Evolutionary conservation across 2,113 vertebrate species (phyloP).

Genomic region (Corydoras maculifer): DNA sequence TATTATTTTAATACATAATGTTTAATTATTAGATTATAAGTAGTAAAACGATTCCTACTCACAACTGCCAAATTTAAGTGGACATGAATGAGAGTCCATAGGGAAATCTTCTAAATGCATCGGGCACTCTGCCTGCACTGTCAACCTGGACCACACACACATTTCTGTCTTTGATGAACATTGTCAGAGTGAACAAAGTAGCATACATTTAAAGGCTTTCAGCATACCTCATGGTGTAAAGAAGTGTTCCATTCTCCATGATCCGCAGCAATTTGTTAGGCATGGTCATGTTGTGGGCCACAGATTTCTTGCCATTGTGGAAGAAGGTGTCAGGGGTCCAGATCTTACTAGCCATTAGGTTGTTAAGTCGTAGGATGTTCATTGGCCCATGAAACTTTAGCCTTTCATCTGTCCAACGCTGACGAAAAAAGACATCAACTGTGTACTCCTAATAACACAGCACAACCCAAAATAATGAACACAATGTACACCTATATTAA

Average conservation of each 20-base stretch:
- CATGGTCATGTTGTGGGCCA: conserved; percentile 90
- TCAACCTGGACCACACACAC: conserved; percentile 66
- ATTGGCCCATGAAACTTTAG: conserved; percentile 83
- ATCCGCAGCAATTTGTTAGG: conserved; percentile 83
- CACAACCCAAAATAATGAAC: conserved; percentile 4
- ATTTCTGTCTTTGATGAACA: no score
- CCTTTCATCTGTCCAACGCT: conserved; percentile 86
- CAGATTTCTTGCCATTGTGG: conserved; percentile 85
- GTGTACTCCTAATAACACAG: conserved; percentile 73
- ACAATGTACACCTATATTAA: no score
- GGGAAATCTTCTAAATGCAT: conserved; percentile 95
- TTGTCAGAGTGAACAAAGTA: background rate
- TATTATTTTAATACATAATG: no score
- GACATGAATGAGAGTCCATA: conserved; percentile 91
- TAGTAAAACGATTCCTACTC: conserved; percentile 55
- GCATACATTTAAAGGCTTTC: no score
- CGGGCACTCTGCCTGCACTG: conserved; percentile 89
- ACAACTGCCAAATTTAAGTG: conserved; percentile 94
- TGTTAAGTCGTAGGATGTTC: conserved; percentile 84
- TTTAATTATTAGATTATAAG: background rate
- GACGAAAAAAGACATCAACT: conserved; percentile 85
- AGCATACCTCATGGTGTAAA: conserved; percentile 81
- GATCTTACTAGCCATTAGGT: conserved; percentile 88
- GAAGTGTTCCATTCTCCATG: conserved; percentile 78
- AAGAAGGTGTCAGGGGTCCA: conserved; percentile 89